phyloP scores from a whole-genome alignment of 2,888 invertebrate genomes.

The Ditylenchus weischeri region DNA sequence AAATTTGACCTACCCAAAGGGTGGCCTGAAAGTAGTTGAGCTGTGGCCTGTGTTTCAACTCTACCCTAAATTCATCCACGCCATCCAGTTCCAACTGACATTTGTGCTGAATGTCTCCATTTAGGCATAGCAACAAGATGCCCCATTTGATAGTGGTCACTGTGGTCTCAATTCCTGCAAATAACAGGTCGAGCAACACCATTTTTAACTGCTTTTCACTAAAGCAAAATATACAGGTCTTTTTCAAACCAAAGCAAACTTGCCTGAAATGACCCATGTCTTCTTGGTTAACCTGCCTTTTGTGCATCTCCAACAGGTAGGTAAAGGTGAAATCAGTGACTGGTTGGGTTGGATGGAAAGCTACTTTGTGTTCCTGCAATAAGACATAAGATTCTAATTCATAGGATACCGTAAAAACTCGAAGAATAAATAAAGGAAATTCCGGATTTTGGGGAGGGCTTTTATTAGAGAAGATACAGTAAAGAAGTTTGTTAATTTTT shows the following conservation, averaged over 20 bases:
- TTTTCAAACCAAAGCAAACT: slow-evolving; percentile 14
- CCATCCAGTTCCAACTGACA: slow-evolving; percentile 45
- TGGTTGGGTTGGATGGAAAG: background rate
- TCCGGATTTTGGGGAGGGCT: too few relatives aligned
- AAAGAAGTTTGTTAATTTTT: too few relatives aligned
- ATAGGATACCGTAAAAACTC: too few relatives aligned
- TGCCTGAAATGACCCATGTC: slow-evolving; percentile 50
- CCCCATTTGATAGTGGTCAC: slow-evolving; percentile 58
- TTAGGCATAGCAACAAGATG: slow-evolving; percentile 44
- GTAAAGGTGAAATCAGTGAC: slow-evolving; percentile 51
- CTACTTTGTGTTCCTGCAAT: slow-evolving; percentile 13
- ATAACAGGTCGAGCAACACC: slow-evolving; percentile 56
- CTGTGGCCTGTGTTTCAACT: slow-evolving; percentile 38
- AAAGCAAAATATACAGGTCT: slow-evolving; percentile 21
- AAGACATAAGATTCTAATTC: background rate
- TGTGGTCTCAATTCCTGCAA: slow-evolving; percentile 57
- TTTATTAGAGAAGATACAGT: too few relatives aligned
- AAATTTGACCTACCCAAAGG: slow-evolving; percentile 40
- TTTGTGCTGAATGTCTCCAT: slow-evolving; percentile 37
- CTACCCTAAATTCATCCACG: background rate
- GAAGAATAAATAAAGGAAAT: too few relatives aligned
- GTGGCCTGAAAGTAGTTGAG: slow-evolving; percentile 52
- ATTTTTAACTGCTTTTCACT: slow-evolving; percentile 56
- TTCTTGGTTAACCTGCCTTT: slow-evolving; percentile 30
- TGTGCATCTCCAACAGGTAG: slow-evolving; percentile 53